phyloP scores from a whole-genome alignment of 2,113 vertebrate genomes.

The Ia io region DNA sequence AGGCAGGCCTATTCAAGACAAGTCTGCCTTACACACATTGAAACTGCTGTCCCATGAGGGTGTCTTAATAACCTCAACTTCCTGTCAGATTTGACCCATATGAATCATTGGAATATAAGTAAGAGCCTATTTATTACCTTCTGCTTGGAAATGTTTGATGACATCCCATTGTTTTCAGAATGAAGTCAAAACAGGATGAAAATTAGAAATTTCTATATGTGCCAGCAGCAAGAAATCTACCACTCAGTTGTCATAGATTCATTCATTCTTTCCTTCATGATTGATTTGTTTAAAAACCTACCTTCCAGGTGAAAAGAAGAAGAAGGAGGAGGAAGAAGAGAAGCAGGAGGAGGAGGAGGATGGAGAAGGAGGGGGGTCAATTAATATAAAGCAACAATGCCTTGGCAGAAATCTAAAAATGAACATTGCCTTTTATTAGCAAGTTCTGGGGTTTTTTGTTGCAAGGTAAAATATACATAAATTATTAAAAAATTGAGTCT shows the following conservation, averaged over 20 bases:
- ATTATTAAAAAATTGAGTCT: not conserved
- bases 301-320: not conserved
- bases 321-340: too few species aligned
- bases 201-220: not conserved
- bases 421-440: not conserved
- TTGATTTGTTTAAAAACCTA: not conserved
- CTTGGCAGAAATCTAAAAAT: not conserved
- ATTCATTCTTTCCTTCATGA: not conserved
- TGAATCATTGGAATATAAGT: not conserved
- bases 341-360: not conserved
- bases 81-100: not conserved
- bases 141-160: not conserved
- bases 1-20: not conserved
- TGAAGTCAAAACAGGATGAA: not conserved
- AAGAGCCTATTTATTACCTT: not conserved
- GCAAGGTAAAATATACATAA: not conserved
- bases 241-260: not conserved
- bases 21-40: not conserved
- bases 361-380: not conserved
- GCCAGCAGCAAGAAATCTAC: not conserved
- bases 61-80: not conserved
- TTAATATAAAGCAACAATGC: not conserved
- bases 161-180: not conserved
- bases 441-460: not conserved
- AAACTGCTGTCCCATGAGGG: not conserved